A percentile compares a stretch with the other conserved stretches of the same genome.
These are phyloP conservation scores for Heteromyza rotundicornis DNA, from an alignment of 2,888 invertebrate genomes.

Conservation along the genomic window DNA sequence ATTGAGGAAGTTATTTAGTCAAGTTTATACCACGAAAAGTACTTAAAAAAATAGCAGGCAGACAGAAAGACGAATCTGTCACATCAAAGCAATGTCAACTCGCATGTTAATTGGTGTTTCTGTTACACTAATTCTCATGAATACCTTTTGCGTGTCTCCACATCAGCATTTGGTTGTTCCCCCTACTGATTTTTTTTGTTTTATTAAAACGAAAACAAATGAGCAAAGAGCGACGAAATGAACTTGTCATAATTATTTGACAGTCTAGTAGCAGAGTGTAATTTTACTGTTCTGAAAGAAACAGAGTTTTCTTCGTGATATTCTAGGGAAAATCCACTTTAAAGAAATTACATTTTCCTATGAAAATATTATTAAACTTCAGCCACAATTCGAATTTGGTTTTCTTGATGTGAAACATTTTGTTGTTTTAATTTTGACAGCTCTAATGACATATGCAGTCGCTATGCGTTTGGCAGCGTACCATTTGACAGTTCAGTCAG, in stretches of 20 bases:
- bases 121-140: constrained; percentile 33
- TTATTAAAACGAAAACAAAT: constrained; percentile 37
- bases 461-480: background rate
- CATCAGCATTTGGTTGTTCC: background rate
- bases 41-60: background rate
- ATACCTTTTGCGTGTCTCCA: constrained; percentile 8
- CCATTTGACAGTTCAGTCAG: background rate
- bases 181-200: background rate
- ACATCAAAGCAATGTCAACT: constrained; percentile 50
- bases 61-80: constrained; percentile 35
- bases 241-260: constrained; percentile 60
- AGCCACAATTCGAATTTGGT: background rate
- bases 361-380: background rate
- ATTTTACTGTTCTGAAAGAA: constrained; percentile 9
- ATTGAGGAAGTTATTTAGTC: too few species aligned
- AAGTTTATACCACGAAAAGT: background rate
- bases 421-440: constrained; percentile 29
- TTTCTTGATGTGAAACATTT: constrained; percentile 51
- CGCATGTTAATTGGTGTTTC: constrained; percentile 48
- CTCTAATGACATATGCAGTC: constrained; percentile 15
- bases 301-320: background rate
- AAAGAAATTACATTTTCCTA: background rate
- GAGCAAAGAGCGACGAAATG: constrained; percentile 51
- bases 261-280: constrained; percentile 39
- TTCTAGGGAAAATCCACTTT: background rate